Percentiles rank a stretch among this genome's conserved stretches.
Evolutionary conservation across 2,797 vertebrate genomes (phyloP).

Genomic region (Argya squamiceps): DNA sequence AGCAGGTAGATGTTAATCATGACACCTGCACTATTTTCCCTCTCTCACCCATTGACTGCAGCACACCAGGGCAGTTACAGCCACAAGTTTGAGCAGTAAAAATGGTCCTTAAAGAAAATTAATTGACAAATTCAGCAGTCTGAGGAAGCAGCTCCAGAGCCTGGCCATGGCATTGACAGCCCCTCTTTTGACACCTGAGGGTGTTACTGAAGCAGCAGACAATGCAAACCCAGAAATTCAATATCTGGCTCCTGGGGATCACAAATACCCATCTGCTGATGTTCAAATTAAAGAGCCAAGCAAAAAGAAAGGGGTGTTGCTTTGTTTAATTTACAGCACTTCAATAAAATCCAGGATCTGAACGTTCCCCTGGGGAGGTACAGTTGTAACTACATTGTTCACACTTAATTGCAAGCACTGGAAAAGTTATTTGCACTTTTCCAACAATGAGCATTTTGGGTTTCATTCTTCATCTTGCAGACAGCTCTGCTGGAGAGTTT

Average conservation of each 20-base stretch:
- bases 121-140: neutral
- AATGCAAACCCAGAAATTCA: neutral
- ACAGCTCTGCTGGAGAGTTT: neutral
- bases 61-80: neutral
- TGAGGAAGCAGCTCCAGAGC: neutral
- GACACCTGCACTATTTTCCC: too few relatives aligned
- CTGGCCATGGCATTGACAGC: neutral
- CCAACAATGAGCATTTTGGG: neutral
- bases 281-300: neutral
- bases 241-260: neutral
- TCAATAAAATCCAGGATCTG: neutral
- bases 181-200: neutral
- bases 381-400: neutral
- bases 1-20: accelerated
- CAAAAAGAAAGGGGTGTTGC: neutral
- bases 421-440: neutral
- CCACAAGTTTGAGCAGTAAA: neutral
- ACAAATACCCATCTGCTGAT: neutral
- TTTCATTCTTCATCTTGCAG: neutral
- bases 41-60: neutral
- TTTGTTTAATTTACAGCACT: neutral
- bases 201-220: neutral
- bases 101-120: neutral
- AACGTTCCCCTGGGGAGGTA: neutral
- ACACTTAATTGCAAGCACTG: neutral